Conservation (phyloP, 2,888 invertebrate genomes). For the Macropis europaea region DNA sequence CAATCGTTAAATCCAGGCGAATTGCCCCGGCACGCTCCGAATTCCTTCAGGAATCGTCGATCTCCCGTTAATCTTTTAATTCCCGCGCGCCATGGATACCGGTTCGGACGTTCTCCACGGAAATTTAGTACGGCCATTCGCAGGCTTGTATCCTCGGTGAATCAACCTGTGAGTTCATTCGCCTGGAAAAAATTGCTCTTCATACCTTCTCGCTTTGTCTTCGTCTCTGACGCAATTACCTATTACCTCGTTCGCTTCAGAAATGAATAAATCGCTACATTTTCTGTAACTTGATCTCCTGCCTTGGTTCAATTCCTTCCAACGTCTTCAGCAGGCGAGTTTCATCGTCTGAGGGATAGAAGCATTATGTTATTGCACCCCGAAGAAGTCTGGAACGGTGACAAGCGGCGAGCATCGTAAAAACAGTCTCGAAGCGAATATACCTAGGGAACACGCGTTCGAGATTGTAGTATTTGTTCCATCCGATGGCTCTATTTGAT, state of each 20-base stretch:
- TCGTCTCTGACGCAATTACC: background rate
- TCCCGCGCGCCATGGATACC: background rate
- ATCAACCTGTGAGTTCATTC: background rate
- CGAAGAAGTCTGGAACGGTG: background rate
- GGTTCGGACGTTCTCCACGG: background rate
- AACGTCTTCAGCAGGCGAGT: too few species aligned
- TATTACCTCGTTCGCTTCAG: background rate
- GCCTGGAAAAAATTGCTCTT: background rate
- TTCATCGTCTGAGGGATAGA: too few species aligned
- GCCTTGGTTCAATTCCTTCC: too few species aligned
- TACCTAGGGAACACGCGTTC: background rate
- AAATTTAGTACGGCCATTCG: constrained; percentile 14
- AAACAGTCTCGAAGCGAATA: background rate
- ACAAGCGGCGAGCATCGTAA: background rate
- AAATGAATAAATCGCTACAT: too few species aligned
- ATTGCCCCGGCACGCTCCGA: constrained; percentile 9
- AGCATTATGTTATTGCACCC: background rate
- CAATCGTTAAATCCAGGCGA: constrained; percentile 32
- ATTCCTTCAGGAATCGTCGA: constrained; percentile 23
- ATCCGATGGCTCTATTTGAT: constrained; percentile 10
- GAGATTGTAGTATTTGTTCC: constrained; percentile 6
- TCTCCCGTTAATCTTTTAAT: constrained; percentile 37
- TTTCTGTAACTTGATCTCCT: too few species aligned
- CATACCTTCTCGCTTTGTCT: background rate
- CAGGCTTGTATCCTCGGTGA: background rate